Base-by-base conservation (phyloP, 1,140 invertebrate species). In the Odontomachus brunneus region DNA sequence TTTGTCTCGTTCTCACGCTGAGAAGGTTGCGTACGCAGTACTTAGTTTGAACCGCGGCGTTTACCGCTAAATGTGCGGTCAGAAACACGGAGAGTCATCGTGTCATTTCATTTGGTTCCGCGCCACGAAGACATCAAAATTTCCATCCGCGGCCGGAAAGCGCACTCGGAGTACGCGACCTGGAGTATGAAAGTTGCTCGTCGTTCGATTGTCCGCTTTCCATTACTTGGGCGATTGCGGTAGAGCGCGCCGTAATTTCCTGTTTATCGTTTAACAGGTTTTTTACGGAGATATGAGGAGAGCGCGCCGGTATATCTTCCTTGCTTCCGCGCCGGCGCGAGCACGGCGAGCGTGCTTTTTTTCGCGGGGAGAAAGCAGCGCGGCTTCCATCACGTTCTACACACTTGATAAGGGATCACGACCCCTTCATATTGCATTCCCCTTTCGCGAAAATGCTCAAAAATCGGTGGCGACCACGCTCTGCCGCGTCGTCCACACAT, bases 311-410 rank as follows among this genome's bases (percentile, higher is more conserved):
- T 11, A 14, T 4, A 12, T n/a, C 24, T 51, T 75, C 44, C 44
- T 57, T 55, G 9, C 60, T 74, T 49, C 57, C 38, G 22, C 22
- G 14, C 38, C 11, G 44, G 17, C 19, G 26, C 26, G 51, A 53
- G n/a, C 38, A 26, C 44, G 14, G 15, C 1, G 15, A 26, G n/a
- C n/a, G n/a, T n/a, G n/a, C n/a, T n/a, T n/a, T 51, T 51, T 65
- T 72, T 65, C 38, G 1, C 29, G 57, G 60, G 51, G 73, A 76
- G 65, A 44, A 44, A 44, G 38, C 38, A 76, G 73, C 38, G 7
- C 26, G 38, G 29, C n/a, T 29, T 57, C 14, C 17, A 48, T 74
- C 17, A 38, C 17, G 9, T 74, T 74, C 5, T 5, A 60, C 29
- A 14, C 3, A 17, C 33, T 26, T 74, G 44, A 74, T 74, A 74